These are phyloP conservation scores for Cecidostiba fungosa DNA, from an alignment of 2,888 invertebrate species.

Conservation along the genomic window DNA sequence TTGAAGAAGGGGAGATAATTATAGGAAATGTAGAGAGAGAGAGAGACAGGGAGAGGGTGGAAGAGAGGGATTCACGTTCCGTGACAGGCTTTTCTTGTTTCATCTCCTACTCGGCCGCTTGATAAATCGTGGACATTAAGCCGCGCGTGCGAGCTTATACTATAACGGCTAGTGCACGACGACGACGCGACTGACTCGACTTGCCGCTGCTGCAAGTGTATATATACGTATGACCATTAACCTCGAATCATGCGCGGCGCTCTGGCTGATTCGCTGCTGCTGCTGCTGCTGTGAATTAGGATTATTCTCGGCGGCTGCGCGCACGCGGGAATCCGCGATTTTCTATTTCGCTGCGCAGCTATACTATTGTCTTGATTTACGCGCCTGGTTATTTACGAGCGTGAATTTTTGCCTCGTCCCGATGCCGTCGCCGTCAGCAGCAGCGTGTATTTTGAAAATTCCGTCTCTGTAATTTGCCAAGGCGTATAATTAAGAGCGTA, in stretches of 20 bases:
- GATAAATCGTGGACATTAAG: slow-evolving; percentile 73
- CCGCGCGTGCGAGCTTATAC: slow-evolving; percentile 50
- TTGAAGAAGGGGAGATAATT: slow-evolving; percentile 47
- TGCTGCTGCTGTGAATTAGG: slow-evolving; percentile 40
- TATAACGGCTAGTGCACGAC: slow-evolving; percentile 30
- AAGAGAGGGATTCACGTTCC: slow-evolving; percentile 47
- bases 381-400: slow-evolving; percentile 9
- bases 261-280: slow-evolving; percentile 9
- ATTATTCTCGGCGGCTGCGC: slow-evolving; percentile 43
- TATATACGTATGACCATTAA: slow-evolving; percentile 65
- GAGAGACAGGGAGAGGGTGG: slow-evolving; percentile 24
- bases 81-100: slow-evolving; percentile 70
- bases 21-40: slow-evolving; percentile 41
- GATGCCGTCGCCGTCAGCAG: neutral
- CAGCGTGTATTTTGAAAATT: neutral
- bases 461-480: neutral
- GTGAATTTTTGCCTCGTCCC: neutral
- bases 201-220: neutral
- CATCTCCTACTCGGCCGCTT: slow-evolving; percentile 68
- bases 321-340: slow-evolving; percentile 27
- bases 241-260: slow-evolving; percentile 67
- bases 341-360: slow-evolving; percentile 34
- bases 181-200: neutral
- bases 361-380: slow-evolving; percentile 39
- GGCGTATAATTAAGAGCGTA: neutral